These are phyloP conservation scores for Chamaea fasciata DNA, from an alignment of 2,113 vertebrate species.

Conservation along the genomic window DNA sequence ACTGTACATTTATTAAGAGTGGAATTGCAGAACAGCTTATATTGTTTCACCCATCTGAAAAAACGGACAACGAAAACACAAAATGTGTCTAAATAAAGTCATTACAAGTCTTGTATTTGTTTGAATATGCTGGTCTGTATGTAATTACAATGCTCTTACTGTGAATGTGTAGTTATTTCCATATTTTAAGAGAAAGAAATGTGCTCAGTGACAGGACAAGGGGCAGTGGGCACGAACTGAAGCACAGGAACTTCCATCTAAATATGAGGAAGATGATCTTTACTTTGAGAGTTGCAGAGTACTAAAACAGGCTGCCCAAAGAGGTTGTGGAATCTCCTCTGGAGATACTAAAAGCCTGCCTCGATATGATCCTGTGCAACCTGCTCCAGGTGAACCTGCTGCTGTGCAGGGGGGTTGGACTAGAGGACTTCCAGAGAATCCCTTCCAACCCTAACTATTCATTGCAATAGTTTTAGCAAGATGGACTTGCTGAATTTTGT, in stretches of 20 bases:
- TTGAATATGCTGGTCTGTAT: neutral
- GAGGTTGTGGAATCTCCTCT: neutral
- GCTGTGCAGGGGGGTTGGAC: neutral
- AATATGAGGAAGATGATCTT: neutral
- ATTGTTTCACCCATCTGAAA: neutral
- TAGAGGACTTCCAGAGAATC: neutral
- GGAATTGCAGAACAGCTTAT: neutral
- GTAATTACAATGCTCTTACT: neutral
- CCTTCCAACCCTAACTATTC: neutral
- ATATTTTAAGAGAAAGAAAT: neutral
- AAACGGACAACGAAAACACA: neutral
- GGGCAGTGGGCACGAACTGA: neutral
- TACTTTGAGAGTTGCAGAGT: neutral
- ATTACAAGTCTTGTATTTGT: neutral
- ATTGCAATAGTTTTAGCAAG: neutral
- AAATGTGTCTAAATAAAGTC: conserved; percentile 34
- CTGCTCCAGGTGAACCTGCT: neutral
- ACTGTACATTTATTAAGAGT: neutral
- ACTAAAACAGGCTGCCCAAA: neutral
- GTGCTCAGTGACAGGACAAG: neutral
- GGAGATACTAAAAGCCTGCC: neutral
- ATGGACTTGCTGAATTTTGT: neutral
- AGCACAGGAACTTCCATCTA: neutral
- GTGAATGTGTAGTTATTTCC: neutral
- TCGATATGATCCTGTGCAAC: neutral